Evolutionary conservation across 2,888 invertebrate species (phyloP).

Genomic region (Idaea dimidiata): DNA sequence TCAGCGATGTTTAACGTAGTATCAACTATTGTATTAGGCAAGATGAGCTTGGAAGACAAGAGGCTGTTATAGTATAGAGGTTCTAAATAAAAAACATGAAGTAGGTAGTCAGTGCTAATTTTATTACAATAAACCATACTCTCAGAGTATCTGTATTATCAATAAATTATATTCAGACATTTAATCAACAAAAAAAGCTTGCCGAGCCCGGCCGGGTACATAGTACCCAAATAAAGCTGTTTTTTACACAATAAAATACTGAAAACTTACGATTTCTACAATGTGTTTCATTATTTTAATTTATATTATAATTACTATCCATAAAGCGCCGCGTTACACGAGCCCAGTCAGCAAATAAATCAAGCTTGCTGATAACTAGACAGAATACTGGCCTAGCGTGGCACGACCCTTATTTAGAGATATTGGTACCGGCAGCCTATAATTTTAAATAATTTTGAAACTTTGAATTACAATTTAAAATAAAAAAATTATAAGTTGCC

Average conservation of each 20-base stretch:
- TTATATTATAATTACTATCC: not conserved
- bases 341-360: not conserved
- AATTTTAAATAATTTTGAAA: too few species aligned
- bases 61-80: too few species aligned
- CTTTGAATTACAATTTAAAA: too few species aligned
- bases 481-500: too few species aligned
- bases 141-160: slow-evolving; percentile 21
- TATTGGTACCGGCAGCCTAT: too few species aligned
- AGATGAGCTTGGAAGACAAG: too few species aligned
- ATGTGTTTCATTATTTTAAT: not conserved
- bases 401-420: too few species aligned
- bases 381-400: too few species aligned
- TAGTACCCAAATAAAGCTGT: slow-evolving; percentile 2
- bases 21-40: too few species aligned
- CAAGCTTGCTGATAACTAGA: not conserved
- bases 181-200: slow-evolving; percentile 28
- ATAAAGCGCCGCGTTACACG: not conserved
- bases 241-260: not conserved
- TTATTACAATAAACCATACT: slow-evolving; percentile 31
- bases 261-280: not conserved
- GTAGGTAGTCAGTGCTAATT: slow-evolving; percentile 17
- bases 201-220: not conserved
- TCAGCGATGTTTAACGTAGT: too few species aligned
- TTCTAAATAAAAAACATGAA: slow-evolving; percentile 17
- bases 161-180: slow-evolving; percentile 17